These are phyloP conservation scores for Trichonephila clavata DNA, from an alignment of 1,140 invertebrate species.

Conservation along the genomic window DNA sequence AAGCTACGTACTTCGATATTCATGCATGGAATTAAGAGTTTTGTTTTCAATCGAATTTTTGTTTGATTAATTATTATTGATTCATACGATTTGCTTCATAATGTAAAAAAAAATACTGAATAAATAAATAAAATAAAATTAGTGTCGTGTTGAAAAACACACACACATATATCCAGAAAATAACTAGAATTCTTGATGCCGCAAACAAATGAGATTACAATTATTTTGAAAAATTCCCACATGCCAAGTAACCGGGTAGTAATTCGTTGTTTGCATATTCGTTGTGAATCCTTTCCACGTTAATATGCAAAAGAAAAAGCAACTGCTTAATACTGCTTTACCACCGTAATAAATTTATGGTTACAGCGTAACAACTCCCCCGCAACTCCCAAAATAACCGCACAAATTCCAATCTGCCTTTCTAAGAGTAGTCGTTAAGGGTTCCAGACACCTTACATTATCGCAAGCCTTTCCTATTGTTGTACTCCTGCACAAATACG, in stretches of 20 bases:
- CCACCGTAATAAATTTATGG: slow-evolving; percentile 15
- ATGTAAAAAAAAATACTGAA: no score
- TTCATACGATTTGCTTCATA: no score
- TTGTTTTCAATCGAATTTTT: no score
- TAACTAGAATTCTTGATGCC: background rate
- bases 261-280: background rate
- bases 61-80: no score
- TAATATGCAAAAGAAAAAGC: background rate
- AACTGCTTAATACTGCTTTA: slow-evolving; percentile 14
- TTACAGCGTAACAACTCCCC: slow-evolving; percentile 16
- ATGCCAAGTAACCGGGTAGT: background rate
- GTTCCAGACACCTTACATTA: slow-evolving; percentile 12
- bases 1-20: no score
- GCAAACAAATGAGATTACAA: background rate
- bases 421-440: slow-evolving; percentile 17
- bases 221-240: background rate
- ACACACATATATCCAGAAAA: background rate
- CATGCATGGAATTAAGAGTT: no score
- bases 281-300: background rate
- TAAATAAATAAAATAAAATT: no score
- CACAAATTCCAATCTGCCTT: slow-evolving; percentile 34
- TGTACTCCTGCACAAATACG: background rate
- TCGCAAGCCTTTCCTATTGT: background rate
- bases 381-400: background rate
- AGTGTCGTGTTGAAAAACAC: no score